Base-by-base conservation (phyloP, 2,888 invertebrate species). In the Maniola hyperantus region DNA sequence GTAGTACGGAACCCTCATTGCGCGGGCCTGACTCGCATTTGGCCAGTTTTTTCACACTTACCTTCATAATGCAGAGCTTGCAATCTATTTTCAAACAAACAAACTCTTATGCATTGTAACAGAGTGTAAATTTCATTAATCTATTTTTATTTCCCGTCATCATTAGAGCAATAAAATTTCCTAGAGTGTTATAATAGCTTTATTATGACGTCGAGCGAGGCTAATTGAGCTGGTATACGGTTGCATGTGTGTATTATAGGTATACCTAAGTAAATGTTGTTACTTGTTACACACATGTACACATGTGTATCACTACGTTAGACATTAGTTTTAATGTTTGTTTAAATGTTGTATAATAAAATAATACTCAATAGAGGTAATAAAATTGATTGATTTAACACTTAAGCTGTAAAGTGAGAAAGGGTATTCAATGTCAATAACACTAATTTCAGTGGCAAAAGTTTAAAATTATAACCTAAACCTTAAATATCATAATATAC, bases 191-290 rank as follows among this genome's bases (percentile, higher is more conserved):
- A 71, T 67, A 72, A 71, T 67, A 64, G 61, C 55, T 67, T 68
- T 66, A 66, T 68, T 71, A 65, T 68, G 69, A 68, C 69, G 65
- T 60, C 64, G 67, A 67, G 68, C 72, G 66, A 63, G 68, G 68
- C 67, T 65, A 65, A 69, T 67, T 69, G 64, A 65, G 65, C 68
- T 69, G 64, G 66, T 65, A 60, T 59, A 65, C 60, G 57, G 26
- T 58, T 65, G 54, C 8, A 59, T 64, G 64, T 64, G 64, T 64
- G 59, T 26, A 13, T 15, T 13, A 1, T 36, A 20, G 0, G 20
- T 6, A 13, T 51, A 55, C 55, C 34, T 53, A 55, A 57, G 61
- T 58, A 58, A 36, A 42, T 13, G 42, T 10, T 34, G 15, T 8
- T 13, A 34, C 26, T n/a, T n/a, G n/a, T n/a, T n/a, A 39, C 42